phyloP scores from a whole-genome alignment of 2,797 vertebrate species.

The Poecilia velifera region DNA sequence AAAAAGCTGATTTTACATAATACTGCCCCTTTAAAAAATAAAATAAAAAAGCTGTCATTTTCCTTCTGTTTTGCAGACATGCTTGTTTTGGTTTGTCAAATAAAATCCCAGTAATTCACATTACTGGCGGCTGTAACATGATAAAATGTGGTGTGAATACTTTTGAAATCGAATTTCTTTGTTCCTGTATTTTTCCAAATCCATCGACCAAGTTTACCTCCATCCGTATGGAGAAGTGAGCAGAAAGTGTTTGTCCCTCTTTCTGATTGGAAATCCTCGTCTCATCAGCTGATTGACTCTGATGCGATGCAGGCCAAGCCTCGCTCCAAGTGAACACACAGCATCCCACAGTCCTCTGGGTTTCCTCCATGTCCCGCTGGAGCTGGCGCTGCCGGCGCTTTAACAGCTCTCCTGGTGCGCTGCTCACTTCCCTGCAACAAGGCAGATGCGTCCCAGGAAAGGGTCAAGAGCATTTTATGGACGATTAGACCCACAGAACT shows the following conservation, averaged over 20 bases:
- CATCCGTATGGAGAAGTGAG: not conserved
- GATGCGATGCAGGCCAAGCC: constrained; percentile 17
- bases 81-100: not conserved
- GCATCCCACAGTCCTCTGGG: constrained; percentile 45
- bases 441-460: constrained; percentile 53
- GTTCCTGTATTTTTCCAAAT: constrained; percentile 12
- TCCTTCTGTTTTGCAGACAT: not conserved
- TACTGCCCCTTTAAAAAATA: too few relatives aligned
- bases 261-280: constrained; percentile 6
- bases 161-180: not conserved
- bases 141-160: not conserved
- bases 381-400: constrained; percentile 26
- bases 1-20: too few relatives aligned
- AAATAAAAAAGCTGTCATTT: not conserved
- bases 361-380: constrained; percentile 4
- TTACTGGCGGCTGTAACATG: not conserved
- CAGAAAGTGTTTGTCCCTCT: not conserved
- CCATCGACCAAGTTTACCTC: constrained; percentile 7
- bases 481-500: constrained; percentile 54
- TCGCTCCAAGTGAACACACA: constrained; percentile 30
- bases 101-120: not conserved
- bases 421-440: constrained; percentile 30
- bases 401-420: constrained; percentile 41
- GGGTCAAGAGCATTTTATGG: constrained; percentile 60
- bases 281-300: constrained; percentile 29